Evolutionary conservation across 2,797 vertebrate species (phyloP), one percentile per base, ranked within the genome.

Genomic region (Melanogrammus aeglefinus): DNA sequence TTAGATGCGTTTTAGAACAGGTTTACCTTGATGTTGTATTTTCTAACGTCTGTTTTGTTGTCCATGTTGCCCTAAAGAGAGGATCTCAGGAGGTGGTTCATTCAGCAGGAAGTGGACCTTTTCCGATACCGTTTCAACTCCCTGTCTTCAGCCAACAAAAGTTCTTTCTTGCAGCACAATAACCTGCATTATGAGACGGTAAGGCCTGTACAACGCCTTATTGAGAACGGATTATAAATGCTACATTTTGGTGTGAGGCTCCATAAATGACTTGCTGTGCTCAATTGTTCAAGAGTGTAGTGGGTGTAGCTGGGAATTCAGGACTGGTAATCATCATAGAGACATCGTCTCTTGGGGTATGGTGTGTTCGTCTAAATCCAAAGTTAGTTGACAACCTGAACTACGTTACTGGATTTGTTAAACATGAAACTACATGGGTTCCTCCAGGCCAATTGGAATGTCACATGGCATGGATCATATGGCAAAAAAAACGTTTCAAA

Each of bases 101-200:
- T 99, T 85, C 97, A 99, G 81, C 98, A 99, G 88, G 98, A 99
- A 91, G 95, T 99, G 84, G 98, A 99, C 91, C 94, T 99, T 18
- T 97, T 99, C 82, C 95, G 95, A 47, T 95, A 94, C 27, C 96
- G 96, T 74, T 99, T 99, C 85, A 86, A 1, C 27, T 12, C 88
- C 0, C 92, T 99, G 71, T 0, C 0, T 2, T 6, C 83, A 0
- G 6, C 78, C 41, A 88, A 94, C 83, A 94, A 95, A 86, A 94
- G 94, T 63, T 93, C 94, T 2, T 97, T 99, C 89, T 93, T 99
- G 51, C 94, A 96, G 74, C 92, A 90, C 2, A 96, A 95, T 82
- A 94, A 96, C 82, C 93, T 99, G 69, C 85, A 94, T 0, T 99
- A 98, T 91, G 93, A 97, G 79, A 92, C 93, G 81, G 98, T 99